Evolutionary conservation across 1,140 invertebrate genomes (phyloP).

Genomic region (Phymorhynchus buccinoides): DNA sequence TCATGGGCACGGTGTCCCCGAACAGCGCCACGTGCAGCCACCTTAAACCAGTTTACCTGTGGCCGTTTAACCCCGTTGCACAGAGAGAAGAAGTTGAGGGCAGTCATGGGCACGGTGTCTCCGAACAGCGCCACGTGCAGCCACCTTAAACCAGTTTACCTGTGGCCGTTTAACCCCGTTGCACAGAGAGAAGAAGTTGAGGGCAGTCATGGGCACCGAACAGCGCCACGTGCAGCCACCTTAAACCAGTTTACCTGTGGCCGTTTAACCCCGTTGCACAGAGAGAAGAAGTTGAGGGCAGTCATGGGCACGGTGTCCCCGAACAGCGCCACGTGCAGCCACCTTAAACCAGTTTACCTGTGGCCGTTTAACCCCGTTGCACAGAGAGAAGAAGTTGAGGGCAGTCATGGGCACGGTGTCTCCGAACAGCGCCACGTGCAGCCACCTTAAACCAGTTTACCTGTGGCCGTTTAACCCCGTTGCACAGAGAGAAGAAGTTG

Average conservation of each 20-base stretch:
- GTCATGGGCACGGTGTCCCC: too few relatives aligned
- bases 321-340: too few relatives aligned
- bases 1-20: slow-evolving; percentile 64
- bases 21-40: slow-evolving; percentile 20
- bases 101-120: too few relatives aligned
- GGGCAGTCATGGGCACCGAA: too few relatives aligned
- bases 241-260: slow-evolving; percentile 18
- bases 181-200: too few relatives aligned
- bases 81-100: too few relatives aligned
- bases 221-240: not conserved
- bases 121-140: slow-evolving; percentile 60
- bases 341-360: slow-evolving; percentile 20
- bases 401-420: too few relatives aligned
- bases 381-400: slow-evolving; percentile 54
- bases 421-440: too few relatives aligned
- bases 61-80: too few relatives aligned
- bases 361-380: slow-evolving; percentile 45
- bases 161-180: too few relatives aligned
- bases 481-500: slow-evolving; percentile 57
- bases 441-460: slow-evolving; percentile 15
- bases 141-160: slow-evolving; percentile 22
- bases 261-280: too few relatives aligned
- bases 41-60: slow-evolving; percentile 11
- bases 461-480: slow-evolving; percentile 42
- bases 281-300: too few relatives aligned